Conservation (phyloP, 2,888 invertebrate species). For the Lasius platythorax region DNA sequence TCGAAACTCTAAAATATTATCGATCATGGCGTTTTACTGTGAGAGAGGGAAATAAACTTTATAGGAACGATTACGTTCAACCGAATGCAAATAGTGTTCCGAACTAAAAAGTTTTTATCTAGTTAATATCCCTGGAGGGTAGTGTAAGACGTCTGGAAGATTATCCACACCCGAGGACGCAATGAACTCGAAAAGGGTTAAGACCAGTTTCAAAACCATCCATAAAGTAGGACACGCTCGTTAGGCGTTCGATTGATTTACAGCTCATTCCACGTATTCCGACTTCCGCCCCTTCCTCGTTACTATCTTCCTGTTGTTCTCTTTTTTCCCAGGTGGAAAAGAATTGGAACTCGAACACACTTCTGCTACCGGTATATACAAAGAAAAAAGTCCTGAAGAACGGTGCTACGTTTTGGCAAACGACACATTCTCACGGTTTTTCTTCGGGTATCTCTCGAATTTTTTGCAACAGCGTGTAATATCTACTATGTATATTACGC, state of each 20-base stretch:
- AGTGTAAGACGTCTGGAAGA: slow-evolving; percentile 47
- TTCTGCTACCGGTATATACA: slow-evolving; percentile 37
- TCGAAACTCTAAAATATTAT: not conserved
- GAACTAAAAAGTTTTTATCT: slow-evolving; percentile 55
- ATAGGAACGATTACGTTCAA: slow-evolving; percentile 34
- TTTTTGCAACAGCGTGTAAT: slow-evolving; percentile 1
- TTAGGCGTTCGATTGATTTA: slow-evolving; percentile 75
- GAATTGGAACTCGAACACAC: slow-evolving; percentile 55
- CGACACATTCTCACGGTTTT: slow-evolving; percentile 46
- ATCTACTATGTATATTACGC: not conserved
- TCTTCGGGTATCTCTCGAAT: not conserved
- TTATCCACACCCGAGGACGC: slow-evolving; percentile 51
- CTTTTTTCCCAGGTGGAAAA: not conserved
- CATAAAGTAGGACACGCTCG: slow-evolving; percentile 71
- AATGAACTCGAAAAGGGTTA: slow-evolving; percentile 49
- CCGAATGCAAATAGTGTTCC: slow-evolving; percentile 47
- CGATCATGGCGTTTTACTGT: not conserved
- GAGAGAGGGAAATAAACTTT: slow-evolving; percentile 20
- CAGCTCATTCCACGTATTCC: slow-evolving; percentile 49
- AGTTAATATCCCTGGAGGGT: slow-evolving; percentile 41
- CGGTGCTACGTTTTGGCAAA: slow-evolving; percentile 48
- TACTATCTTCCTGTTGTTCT: not conserved
- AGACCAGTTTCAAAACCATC: slow-evolving; percentile 63
- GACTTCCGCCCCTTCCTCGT: not conserved
- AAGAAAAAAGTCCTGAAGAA: slow-evolving; percentile 54